Percentiles rank a stretch among this genome's conserved stretches.
phyloP scores from a whole-genome alignment of 2,888 invertebrate genomes.

The Brassicogethes aeneus region DNA sequence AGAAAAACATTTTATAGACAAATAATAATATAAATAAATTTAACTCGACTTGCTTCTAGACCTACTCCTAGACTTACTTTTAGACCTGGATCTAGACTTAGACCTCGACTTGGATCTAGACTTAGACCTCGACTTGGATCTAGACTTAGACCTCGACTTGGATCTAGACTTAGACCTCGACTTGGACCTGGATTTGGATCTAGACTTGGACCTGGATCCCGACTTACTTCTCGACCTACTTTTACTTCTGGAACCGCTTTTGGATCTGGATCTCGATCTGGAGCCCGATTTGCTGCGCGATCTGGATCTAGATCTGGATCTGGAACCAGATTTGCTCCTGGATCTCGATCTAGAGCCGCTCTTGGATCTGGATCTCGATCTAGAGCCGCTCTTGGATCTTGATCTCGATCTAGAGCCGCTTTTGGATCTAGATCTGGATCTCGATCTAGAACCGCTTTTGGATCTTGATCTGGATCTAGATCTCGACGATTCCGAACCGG shows the following conservation, averaged over 20 bases:
- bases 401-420: constrained; percentile 41
- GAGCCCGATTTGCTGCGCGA: constrained; percentile 31
- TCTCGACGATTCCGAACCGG: constrained; percentile 47
- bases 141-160: constrained; percentile 39
- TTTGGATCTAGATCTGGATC: constrained; percentile 30
- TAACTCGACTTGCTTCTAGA: constrained; percentile 30
- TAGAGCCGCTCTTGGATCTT: constrained; percentile 31
- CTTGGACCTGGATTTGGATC: constrained; percentile 17
- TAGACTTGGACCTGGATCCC: constrained; percentile 29
- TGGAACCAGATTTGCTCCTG: constrained; percentile 24
- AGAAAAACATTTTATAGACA: too few species aligned
- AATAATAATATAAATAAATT: too few species aligned
- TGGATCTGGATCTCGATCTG: constrained; percentile 19
- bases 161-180: constrained; percentile 39
- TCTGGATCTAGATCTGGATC: constrained; percentile 29
- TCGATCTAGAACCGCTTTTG: constrained; percentile 33
- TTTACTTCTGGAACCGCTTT: constrained; percentile 13
- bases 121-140: constrained; percentile 13
- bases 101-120: constrained; percentile 14
- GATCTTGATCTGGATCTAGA: constrained; percentile 36
- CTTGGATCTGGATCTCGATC: constrained; percentile 34
- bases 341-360: constrained; percentile 34
- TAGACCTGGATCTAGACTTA: constrained; percentile 23
- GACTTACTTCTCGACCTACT: constrained; percentile 24
- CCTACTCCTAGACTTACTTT: constrained; percentile 29